Evolutionary conservation across 1,140 invertebrate species (phyloP), one percentile per base, ranked within the genome.

Genomic region (Linepithema humile): DNA sequence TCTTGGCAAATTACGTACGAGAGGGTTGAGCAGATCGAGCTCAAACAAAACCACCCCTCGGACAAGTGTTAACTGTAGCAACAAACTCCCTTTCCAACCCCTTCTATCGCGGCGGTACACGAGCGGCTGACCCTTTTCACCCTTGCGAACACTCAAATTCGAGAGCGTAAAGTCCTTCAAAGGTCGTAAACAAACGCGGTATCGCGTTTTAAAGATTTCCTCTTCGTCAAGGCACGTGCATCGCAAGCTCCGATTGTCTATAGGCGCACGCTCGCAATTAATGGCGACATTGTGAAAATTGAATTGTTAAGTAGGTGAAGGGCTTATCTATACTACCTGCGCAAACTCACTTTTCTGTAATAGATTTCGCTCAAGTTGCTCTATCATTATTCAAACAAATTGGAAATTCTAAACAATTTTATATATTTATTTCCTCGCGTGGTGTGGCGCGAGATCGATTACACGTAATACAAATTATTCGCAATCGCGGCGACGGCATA

Each of bases 1-100:
- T 69, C 48, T 70, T 55, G 17, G 23, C 12, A 43, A 69, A 80
- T 80, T 80, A 70, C 38, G 23, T 23, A 57, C 9, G n/a, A 55
- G 48, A 70, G 75, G 64, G 38, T 69, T 20, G 48, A 43, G 4
- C 40, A 48, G 57, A 75, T 75, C 60, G 75, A 40, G 35, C 75
- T 29, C 75, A 78, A 78, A 78, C 74, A 50, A 53, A 72, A 82
- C 48, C 48, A 67, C 65, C 59, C 84, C 83, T 72, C 64, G 53
- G 32, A 82, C 80, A 88, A 89, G 88, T 89, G 88, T 89, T 89
- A 89, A 89, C 87, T 88, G 82, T 88, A 83, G 73, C 70, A 88
- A 88, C 84, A 86, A 77, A 89, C 85, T 75, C 75, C 60, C 69
- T 80, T 75, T 67, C 77, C 59, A 82, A 86, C 87, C 86, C 88